Evolutionary conservation across 2,797 vertebrate species (phyloP).

Genomic region (Sebastes itinus): DNA sequence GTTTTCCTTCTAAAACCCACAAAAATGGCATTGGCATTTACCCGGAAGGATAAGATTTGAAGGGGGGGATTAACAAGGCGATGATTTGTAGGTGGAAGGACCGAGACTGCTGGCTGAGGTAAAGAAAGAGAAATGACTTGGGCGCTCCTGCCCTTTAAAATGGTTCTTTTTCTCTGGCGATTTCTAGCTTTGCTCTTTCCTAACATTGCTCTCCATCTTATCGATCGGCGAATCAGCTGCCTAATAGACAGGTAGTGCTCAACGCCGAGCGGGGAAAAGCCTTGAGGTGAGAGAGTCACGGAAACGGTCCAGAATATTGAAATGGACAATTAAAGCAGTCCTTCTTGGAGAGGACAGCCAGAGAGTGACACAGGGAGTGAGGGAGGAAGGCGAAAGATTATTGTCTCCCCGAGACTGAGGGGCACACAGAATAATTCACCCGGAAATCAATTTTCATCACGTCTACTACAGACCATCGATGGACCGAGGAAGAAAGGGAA

Average conservation of each 20-base stretch:
- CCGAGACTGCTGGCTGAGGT: slow-evolving; percentile 15
- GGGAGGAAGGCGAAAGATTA: slow-evolving; percentile 39
- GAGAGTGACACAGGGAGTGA: slow-evolving; percentile 26
- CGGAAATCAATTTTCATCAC: slow-evolving; percentile 83
- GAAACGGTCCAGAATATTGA: slow-evolving; percentile 63
- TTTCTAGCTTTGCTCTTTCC: slow-evolving; percentile 42
- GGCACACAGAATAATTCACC: slow-evolving; percentile 76
- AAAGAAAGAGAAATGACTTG: slow-evolving; percentile 45
- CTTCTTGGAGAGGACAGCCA: slow-evolving; percentile 36
- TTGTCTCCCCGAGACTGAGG: slow-evolving; percentile 63
- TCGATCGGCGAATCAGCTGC: slow-evolving; percentile 67
- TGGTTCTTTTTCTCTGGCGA: slow-evolving; percentile 27
- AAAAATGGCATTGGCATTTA: slow-evolving; percentile 52
- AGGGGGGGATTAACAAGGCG: slow-evolving; percentile 13
- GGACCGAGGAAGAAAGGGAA: slow-evolving; percentile 47
- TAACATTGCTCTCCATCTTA: slow-evolving; percentile 60
- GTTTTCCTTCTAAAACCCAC: slow-evolving; percentile 25
- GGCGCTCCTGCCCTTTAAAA: slow-evolving; percentile 51
- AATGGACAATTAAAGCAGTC: slow-evolving; percentile 74
- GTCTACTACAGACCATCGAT: slow-evolving; percentile 70
- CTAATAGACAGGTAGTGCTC: slow-evolving; percentile 66
- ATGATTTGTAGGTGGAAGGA: slow-evolving; percentile 50
- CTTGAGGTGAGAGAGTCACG: slow-evolving; percentile 47
- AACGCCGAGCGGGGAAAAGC: slow-evolving; percentile 25
- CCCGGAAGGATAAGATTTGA: slow-evolving; percentile 29